Evolutionary conservation across 1,140 invertebrate genomes (phyloP).

Genomic region (Anoplolepis gracilipes): DNA sequence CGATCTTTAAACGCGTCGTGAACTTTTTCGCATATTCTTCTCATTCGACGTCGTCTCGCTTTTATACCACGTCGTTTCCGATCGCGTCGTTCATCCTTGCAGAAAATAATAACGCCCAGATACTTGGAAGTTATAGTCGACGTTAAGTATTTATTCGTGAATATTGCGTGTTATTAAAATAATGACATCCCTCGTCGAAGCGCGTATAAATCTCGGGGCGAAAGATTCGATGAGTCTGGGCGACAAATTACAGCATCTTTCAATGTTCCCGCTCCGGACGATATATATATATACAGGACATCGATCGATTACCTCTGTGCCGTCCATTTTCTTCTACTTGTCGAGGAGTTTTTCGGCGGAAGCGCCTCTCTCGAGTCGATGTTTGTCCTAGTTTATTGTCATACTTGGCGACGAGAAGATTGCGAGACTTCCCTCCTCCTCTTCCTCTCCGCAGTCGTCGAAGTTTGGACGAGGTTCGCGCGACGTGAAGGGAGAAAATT

Average conservation of each 20-base stretch:
- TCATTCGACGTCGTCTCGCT: not conserved
- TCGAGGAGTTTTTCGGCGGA: conserved; percentile 23
- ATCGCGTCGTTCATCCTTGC: not conserved
- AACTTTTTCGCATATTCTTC: not conserved
- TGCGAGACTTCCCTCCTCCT: conserved; percentile 17
- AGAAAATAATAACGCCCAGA: conserved; percentile 30
- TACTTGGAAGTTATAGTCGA: conserved; percentile 41
- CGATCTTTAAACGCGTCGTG: not conserved
- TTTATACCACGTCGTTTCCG: not conserved
- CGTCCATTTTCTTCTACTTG: conserved; percentile 16
- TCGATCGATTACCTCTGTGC: conserved; percentile 8
- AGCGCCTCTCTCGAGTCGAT: conserved; percentile 8
- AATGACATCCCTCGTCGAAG: not conserved
- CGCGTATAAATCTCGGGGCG: not conserved
- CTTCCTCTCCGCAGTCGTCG: not conserved
- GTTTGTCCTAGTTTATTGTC: conserved; percentile 53
- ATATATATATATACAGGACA: not conserved
- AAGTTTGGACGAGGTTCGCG: conserved; percentile 37
- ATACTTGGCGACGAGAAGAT: conserved; percentile 42
- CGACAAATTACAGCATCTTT: conserved; percentile 11
- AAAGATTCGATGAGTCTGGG: not conserved
- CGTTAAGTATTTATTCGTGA: conserved; percentile 63
- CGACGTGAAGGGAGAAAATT: conserved; percentile 39
- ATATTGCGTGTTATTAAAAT: conserved; percentile 31
- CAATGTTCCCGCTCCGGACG: not conserved